Conservation (phyloP, 2,888 invertebrate genomes). For the Leptinotarsa peninsularis region DNA sequence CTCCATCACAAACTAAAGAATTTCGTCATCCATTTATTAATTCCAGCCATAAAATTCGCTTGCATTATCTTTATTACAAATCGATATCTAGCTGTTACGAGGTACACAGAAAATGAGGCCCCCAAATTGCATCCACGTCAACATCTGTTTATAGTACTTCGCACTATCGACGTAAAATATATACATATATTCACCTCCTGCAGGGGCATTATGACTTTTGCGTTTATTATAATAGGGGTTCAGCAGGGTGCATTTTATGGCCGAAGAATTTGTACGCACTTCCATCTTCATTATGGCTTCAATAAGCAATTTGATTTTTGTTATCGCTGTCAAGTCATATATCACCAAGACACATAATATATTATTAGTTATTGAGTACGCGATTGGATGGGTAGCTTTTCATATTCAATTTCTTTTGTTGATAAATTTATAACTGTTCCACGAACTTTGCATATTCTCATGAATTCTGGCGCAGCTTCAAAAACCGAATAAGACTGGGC, state of each 20-base stretch:
- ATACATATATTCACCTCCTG: conserved; percentile 40
- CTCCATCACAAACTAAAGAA: not conserved
- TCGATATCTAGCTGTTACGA: conserved; percentile 11
- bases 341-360: not conserved
- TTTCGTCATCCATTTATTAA: not conserved
- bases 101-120: conserved; percentile 22
- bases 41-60: not conserved
- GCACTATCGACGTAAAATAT: conserved; percentile 33
- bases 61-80: not conserved
- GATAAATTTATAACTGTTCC: too few relatives aligned
- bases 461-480: too few relatives aligned
- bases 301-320: conserved; percentile 20
- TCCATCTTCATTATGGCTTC: conserved; percentile 21
- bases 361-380: not conserved
- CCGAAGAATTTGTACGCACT: conserved; percentile 17
- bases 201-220: conserved; percentile 37
- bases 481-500: too few relatives aligned
- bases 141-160: conserved; percentile 42
- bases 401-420: too few relatives aligned
- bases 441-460: too few relatives aligned
- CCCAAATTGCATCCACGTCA: conserved; percentile 26
- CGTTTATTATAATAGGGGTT: conserved; percentile 37
- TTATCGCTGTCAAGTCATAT: conserved; percentile 4
- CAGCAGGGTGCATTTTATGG: conserved; percentile 32
- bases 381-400: too few relatives aligned